These are phyloP conservation scores for Paramacrobiotus metropolitanus DNA, from an alignment of 1,140 invertebrate genomes.

Conservation along the genomic window DNA sequence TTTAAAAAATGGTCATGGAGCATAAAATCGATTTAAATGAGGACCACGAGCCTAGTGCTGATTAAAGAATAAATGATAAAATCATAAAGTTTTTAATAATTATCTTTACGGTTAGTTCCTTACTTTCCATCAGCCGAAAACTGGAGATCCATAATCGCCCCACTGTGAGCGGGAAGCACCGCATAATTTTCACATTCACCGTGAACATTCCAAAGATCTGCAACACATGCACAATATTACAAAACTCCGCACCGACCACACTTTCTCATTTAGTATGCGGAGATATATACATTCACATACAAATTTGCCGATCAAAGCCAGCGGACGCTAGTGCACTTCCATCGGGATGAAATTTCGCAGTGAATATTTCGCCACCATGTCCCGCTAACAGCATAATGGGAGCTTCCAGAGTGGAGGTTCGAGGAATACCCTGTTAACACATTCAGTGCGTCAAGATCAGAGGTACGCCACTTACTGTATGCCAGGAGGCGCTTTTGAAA, in stretches of 20 bases:
- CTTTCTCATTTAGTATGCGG: slow-evolving; percentile 8
- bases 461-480: no score
- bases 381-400: slow-evolving; percentile 93
- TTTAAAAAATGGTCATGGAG: no score
- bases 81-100: not conserved
- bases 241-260: not conserved
- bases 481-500: no score
- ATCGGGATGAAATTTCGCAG: slow-evolving; percentile 79
- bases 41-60: no score
- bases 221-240: slow-evolving; percentile 16
- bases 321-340: slow-evolving; percentile 74
- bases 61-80: slow-evolving; percentile 5
- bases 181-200: slow-evolving; percentile 94
- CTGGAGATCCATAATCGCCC: slow-evolving; percentile 84
- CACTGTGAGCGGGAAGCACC: slow-evolving; percentile 60
- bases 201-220: slow-evolving; percentile 89
- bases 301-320: slow-evolving; percentile 89
- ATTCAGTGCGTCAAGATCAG: not conserved
- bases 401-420: slow-evolving; percentile 65
- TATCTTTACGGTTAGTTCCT: no score
- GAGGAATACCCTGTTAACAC: slow-evolving; percentile 32
- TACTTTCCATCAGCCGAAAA: slow-evolving; percentile 70
- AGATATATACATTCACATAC: slow-evolving; percentile 33
- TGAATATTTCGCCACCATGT: slow-evolving; percentile 86
- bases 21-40: no score